Conservation (phyloP, 1,140 invertebrate species). For the Sarcophaga peregrina region DNA sequence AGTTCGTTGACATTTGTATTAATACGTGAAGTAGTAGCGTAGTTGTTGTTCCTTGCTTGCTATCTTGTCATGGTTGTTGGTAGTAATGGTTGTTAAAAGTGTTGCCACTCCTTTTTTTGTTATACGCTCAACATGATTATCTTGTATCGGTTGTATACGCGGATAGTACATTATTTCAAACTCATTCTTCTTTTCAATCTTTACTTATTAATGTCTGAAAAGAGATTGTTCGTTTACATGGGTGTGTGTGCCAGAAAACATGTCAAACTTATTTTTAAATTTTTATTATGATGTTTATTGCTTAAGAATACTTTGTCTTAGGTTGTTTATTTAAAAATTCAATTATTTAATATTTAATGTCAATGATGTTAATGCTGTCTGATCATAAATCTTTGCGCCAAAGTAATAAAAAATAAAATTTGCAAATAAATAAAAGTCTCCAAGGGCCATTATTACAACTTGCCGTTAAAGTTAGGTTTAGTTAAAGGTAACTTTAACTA, state of each 20-base stretch:
- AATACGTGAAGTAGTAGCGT: slow-evolving; percentile 22
- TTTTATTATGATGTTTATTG: neutral
- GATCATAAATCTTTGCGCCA: too few relatives aligned
- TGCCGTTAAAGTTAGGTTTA: too few relatives aligned
- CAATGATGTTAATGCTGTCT: neutral
- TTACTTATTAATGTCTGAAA: neutral
- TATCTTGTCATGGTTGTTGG: neutral
- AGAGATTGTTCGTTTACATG: neutral
- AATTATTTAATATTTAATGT: neutral
- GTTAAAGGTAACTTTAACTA: too few relatives aligned
- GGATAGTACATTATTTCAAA: slow-evolving; percentile 17
- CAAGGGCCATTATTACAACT: too few relatives aligned
- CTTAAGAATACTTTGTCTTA: neutral
- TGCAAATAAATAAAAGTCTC: too few relatives aligned
- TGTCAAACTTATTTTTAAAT: neutral
- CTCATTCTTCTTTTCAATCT: neutral
- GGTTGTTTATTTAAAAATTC: neutral
- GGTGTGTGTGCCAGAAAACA: neutral
- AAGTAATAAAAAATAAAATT: too few relatives aligned
- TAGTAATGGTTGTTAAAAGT: neutral
- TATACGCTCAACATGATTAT: too few relatives aligned
- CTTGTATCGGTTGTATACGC: neutral
- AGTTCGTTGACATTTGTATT: slow-evolving; percentile 57
- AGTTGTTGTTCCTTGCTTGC: neutral
- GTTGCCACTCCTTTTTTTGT: too few relatives aligned